These are phyloP conservation scores for Eupithecia abbreviata DNA, from an alignment of 2,888 invertebrate genomes.

Conservation along the genomic window DNA sequence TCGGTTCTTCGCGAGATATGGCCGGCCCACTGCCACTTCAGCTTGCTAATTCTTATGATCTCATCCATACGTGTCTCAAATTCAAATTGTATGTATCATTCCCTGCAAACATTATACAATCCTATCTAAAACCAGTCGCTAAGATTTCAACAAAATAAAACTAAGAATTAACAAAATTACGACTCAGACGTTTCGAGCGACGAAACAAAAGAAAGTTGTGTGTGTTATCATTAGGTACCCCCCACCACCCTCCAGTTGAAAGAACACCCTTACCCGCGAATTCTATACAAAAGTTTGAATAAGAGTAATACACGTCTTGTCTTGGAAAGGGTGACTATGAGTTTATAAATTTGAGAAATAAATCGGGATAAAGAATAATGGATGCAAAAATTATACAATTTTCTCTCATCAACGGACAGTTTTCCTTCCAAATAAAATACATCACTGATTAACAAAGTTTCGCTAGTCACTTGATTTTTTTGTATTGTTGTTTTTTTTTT, in stretches of 20 bases:
- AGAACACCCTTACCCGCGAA: constrained; percentile 67
- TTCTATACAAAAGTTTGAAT: constrained; percentile 82
- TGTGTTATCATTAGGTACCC: constrained; percentile 66
- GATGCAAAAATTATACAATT: not conserved
- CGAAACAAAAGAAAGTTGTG: constrained; percentile 62
- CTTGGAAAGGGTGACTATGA: constrained; percentile 58
- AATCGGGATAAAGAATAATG: too few species aligned
- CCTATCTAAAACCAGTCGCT: not conserved
- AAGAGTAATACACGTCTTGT: constrained; percentile 80
- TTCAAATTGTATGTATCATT: too few species aligned
- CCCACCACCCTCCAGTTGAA: constrained; percentile 37
- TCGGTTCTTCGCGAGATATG: too few species aligned
- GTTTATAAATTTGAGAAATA: not conserved
- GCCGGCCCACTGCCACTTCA: too few species aligned
- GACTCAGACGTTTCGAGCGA: constrained; percentile 49
- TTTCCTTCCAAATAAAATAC: not conserved
- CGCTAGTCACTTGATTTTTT: too few species aligned
- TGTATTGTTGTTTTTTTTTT: too few species aligned
- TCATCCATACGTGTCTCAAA: too few species aligned
- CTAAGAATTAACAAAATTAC: constrained; percentile 42
- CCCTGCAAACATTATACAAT: not conserved
- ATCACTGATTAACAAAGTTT: too few species aligned
- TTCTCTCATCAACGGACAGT: not conserved
- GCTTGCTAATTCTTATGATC: too few species aligned
- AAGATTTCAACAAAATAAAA: constrained; percentile 2